phyloP scores from a whole-genome alignment of 1,140 invertebrate genomes.

The Lysiphlebus fabarum region DNA sequence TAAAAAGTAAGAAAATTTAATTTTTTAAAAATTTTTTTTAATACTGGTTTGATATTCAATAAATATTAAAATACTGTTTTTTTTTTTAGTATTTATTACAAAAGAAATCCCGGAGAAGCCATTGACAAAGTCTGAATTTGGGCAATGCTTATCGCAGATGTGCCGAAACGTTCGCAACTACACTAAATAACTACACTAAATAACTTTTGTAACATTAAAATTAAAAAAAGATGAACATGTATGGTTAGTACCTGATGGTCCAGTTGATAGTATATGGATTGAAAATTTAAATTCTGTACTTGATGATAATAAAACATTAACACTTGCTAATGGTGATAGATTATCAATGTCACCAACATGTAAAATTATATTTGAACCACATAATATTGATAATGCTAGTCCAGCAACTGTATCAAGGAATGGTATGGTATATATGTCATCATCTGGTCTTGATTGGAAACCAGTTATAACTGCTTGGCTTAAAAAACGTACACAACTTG shows the following conservation, averaged over 20 bases:
- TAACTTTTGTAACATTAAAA: conserved; percentile 85
- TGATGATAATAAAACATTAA: conserved; percentile 92
- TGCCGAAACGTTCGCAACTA: no score
- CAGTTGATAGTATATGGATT: conserved; percentile 96
- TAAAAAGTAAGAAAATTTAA: no score
- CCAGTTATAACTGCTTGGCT: conserved; percentile 84
- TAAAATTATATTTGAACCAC: conserved; percentile 95
- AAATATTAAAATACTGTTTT: no score
- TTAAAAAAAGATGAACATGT: conserved; percentile 82
- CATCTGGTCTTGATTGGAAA: conserved; percentile 87
- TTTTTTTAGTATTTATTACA: no score
- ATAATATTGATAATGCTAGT: conserved; percentile 95
- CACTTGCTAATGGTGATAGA: conserved; percentile 90
- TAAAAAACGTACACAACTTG: conserved; percentile 67
- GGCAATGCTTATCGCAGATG: no score
- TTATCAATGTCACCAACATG: conserved; percentile 87
- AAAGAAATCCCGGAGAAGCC: no score
- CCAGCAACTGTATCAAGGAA: conserved; percentile 93
- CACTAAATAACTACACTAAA: no score
- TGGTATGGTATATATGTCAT: conserved; percentile 98
- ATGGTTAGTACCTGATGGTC: conserved; percentile 92
- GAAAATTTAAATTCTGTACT: conserved; percentile 95
- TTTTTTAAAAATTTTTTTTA: no score
- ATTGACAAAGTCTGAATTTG: no score
- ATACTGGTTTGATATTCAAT: no score